These are phyloP conservation scores for Rotaria socialis DNA, from an alignment of 2,888 invertebrate genomes.

Conservation along the genomic window DNA sequence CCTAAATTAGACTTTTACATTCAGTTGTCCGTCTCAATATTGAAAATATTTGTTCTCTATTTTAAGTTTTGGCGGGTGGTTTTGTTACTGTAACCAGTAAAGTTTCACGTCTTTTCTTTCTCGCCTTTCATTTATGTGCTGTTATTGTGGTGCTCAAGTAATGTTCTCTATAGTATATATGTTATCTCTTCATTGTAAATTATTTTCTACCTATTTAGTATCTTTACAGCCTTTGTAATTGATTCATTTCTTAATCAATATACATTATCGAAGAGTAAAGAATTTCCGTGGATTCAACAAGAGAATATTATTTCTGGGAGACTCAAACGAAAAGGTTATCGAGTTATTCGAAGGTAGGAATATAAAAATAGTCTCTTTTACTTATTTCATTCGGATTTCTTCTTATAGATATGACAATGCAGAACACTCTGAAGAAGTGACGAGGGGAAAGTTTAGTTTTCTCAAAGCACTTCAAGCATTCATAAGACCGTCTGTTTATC, in stretches of 20 bases:
- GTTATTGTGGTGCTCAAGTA: slow-evolving; percentile 61
- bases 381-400: not conserved
- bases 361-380: no score
- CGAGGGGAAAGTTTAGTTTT: not conserved
- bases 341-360: not conserved
- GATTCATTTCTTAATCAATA: slow-evolving; percentile 61
- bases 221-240: slow-evolving; percentile 62
- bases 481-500: not conserved
- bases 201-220: slow-evolving; percentile 53
- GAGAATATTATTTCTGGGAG: not conserved
- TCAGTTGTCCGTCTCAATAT: no score
- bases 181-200: not conserved
- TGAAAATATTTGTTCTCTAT: slow-evolving; percentile 38
- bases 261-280: slow-evolving; percentile 4
- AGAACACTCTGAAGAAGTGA: not conserved
- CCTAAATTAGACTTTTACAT: no score
- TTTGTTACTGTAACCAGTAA: slow-evolving; percentile 58
- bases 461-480: not conserved
- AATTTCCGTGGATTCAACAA: slow-evolving; percentile 27
- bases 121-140: slow-evolving; percentile 59
- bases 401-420: not conserved
- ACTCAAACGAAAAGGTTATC: not conserved
- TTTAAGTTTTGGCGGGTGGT: slow-evolving; percentile 56
- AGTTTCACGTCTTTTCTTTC: slow-evolving; percentile 59
- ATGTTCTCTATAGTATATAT: slow-evolving; percentile 48